phyloP scores from a whole-genome alignment of 2,113 vertebrate genomes.

The Pavo muticus region DNA sequence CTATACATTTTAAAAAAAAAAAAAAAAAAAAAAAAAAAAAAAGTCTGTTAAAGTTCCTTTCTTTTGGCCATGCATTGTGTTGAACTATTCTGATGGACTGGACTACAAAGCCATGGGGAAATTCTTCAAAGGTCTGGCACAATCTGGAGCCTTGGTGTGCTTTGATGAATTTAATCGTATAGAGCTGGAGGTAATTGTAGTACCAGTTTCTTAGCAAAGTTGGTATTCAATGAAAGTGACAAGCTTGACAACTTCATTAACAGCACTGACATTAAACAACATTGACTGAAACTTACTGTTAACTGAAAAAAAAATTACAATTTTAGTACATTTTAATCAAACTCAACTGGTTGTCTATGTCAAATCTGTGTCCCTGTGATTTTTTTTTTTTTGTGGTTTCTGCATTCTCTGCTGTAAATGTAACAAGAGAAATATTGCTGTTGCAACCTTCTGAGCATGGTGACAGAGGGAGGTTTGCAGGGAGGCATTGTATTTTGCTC shows the following conservation, averaged over 20 bases:
- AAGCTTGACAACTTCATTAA: conserved; percentile 82
- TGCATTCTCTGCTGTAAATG: conserved; percentile 15
- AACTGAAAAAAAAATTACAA: conserved; percentile 33
- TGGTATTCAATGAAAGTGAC: conserved; percentile 76
- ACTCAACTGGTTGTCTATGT: neutral
- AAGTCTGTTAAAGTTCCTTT: conserved; percentile 36
- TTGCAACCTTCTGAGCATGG: conserved; percentile 3
- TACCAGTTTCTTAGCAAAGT: conserved; percentile 76
- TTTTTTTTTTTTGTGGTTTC: neutral
- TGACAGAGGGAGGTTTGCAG: conserved; percentile 23
- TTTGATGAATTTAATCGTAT: conserved; percentile 81
- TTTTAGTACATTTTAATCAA: conserved; percentile 75
- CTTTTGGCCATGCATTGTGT: conserved; percentile 44
- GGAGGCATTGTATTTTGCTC: conserved; percentile 20
- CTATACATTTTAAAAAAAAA: conserved; percentile 19
- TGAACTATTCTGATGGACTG: conserved; percentile 59
- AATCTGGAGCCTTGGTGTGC: conserved; percentile 72
- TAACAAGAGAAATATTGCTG: conserved; percentile 32
- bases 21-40: neutral
- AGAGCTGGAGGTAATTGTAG: conserved; percentile 80
- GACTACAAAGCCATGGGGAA: conserved; percentile 76
- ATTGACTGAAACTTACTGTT: conserved; percentile 68
- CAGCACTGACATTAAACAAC: conserved; percentile 74
- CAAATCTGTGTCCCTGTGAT: conserved; percentile 42
- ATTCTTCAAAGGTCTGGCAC: conserved; percentile 76